Conservation (phyloP, 2,888 invertebrate species). For the Didymodactylos carnosus region DNA sequence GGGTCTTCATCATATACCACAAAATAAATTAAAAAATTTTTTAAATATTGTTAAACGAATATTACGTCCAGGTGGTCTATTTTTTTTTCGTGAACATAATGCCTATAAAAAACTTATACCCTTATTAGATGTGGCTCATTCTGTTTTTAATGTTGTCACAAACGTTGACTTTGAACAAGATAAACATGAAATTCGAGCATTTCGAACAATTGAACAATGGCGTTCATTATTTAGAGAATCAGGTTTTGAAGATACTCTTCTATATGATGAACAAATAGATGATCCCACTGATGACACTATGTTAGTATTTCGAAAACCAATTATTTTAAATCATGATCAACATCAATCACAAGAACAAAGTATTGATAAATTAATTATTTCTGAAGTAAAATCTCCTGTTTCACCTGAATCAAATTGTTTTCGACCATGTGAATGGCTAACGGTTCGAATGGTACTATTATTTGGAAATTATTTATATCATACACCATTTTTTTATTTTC, state of each 20-base stretch:
- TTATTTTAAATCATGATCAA: too few species aligned
- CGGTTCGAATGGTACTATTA: neutral
- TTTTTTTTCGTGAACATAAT: neutral
- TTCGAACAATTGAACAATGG: neutral
- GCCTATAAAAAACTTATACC: neutral
- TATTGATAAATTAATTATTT: neutral
- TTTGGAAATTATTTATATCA: neutral
- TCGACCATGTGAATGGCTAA: neutral
- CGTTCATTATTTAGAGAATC: neutral
- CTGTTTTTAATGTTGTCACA: neutral
- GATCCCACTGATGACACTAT: neutral
- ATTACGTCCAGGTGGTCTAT: neutral
- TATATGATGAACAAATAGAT: neutral
- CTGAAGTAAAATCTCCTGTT: neutral
- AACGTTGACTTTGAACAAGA: neutral
- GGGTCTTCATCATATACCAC: neutral
- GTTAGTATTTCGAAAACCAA: neutral
- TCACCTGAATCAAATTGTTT: neutral
- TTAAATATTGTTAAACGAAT: neutral
- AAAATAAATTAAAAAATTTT: neutral
- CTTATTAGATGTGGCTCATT: neutral
- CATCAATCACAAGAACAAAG: neutral
- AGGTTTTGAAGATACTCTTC: neutral
- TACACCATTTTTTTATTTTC: neutral
- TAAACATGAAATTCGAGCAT: neutral